These are phyloP conservation scores for Tinea pellionella DNA, from an alignment of 2,888 invertebrate genomes.

Conservation along the genomic window DNA sequence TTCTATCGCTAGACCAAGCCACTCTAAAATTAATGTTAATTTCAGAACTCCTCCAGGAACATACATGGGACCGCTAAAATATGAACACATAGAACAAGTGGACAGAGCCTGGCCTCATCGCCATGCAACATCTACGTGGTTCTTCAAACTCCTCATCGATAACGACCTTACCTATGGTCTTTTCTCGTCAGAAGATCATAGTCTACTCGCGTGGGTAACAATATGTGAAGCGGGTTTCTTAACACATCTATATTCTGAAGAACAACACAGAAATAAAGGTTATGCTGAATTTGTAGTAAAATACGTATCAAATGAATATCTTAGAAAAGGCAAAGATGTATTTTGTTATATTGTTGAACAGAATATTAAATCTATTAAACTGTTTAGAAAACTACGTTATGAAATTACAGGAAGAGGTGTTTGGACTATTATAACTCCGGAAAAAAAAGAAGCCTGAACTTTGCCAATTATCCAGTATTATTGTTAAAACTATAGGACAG, in stretches of 20 bases:
- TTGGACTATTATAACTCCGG: conserved; percentile 20
- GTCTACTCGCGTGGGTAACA: conserved; percentile 33
- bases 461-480: too few species aligned
- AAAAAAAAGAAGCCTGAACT: neutral
- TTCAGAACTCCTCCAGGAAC: conserved; percentile 23
- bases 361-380: conserved; percentile 29
- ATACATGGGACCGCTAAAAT: conserved; percentile 25
- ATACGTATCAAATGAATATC: conserved; percentile 29
- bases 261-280: conserved; percentile 36
- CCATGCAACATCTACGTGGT: conserved; percentile 27
- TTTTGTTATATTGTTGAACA: conserved; percentile 30
- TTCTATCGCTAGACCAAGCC: too few species aligned
- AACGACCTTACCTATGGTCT: conserved; percentile 36
- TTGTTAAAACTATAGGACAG: too few species aligned
- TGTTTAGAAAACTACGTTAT: conserved; percentile 37
- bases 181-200: conserved; percentile 23
- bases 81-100: conserved; percentile 27
- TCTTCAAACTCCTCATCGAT: conserved; percentile 32
- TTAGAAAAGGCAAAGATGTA: conserved; percentile 28
- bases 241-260: conserved; percentile 36
- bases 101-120: conserved; percentile 37
- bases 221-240: conserved; percentile 37
- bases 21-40: too few species aligned
- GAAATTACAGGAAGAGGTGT: conserved; percentile 19
- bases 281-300: conserved; percentile 36